Evolutionary conservation across 2,797 vertebrate genomes (phyloP), one percentile per base, ranked within the genome.

Genomic region (Bradypodion ventrale): DNA sequence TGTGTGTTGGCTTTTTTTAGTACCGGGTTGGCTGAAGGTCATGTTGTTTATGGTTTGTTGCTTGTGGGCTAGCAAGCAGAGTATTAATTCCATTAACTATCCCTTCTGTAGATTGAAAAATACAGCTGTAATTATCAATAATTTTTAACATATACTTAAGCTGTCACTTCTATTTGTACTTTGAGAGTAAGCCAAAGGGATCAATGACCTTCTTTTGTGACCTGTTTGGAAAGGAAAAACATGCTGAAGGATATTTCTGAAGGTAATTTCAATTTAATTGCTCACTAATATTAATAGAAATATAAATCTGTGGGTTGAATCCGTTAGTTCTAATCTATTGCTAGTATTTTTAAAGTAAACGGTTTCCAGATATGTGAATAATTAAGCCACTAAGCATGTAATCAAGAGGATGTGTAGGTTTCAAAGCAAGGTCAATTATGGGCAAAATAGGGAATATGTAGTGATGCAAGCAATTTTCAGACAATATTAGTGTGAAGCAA

Each of bases 81-180:
- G 90, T 78, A 89, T 90, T 91, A 93, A 91, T 89, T 89, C 78
- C 90, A 88, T 93, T 93, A 94, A 85, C 75, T n/a, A 77, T 88
- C 86, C 84, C 90, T 82, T 93, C 83, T 87, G 75, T 77, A 89
- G 52, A 62, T 87, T 86, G 85, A 82, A 65, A 88, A 90, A 69
- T 87, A 91, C 84, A 88, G 86, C 89, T 90, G 78, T 91, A 92
- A 91, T 92, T 87, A 90, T 85, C 91, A 90, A 25, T 86, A 88
- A 15, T 91, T 92, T 69, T 74, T 91, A 86, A 75, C 85, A 68
- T 90, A 83, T 91, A 93, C 89, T 95, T 88, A 94, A 92, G 73
- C 44, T 94, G 92, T 92, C 83, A 90, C 78, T 84, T 60, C 86
- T 89, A 80, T 82, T 90, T 74, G 92, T 93, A 84, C 75, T 65